Evolutionary conservation across 2,888 invertebrate genomes (phyloP).

Genomic region (Synanthedon myopaeformis): DNA sequence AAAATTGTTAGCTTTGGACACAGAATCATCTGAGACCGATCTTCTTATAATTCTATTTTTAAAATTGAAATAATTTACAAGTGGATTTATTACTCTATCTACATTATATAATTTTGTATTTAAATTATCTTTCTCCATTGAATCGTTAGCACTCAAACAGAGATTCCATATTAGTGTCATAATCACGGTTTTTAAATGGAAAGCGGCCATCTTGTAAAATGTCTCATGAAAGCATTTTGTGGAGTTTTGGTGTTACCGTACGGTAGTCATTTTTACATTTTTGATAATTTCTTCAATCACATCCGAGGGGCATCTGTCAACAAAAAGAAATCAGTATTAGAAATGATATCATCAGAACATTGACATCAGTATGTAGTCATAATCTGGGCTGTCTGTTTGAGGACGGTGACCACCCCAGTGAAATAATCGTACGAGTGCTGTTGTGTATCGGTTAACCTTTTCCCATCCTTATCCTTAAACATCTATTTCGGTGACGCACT

Average conservation of each 20-base stretch:
- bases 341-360: no score
- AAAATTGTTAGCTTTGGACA: neutral
- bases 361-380: no score
- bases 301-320: neutral
- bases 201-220: neutral
- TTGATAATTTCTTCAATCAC: neutral
- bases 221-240: conserved; percentile 1
- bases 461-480: no score
- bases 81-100: neutral
- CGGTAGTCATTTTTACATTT: neutral
- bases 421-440: no score
- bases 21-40: neutral
- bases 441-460: no score
- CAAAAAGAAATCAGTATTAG: neutral
- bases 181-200: conserved; percentile 9
- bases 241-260: neutral
- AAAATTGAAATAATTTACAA: neutral
- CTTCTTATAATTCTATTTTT: neutral
- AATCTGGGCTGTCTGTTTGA: no score
- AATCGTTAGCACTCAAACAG: conserved; percentile 13
- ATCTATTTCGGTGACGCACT: no score
- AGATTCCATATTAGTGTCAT: conserved; percentile 16
- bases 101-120: neutral
- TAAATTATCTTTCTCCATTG: conserved; percentile 2
- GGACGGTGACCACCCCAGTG: no score